These are phyloP conservation scores for Characodon lateralis DNA, from an alignment of 2,797 vertebrate species.

Conservation along the genomic window DNA sequence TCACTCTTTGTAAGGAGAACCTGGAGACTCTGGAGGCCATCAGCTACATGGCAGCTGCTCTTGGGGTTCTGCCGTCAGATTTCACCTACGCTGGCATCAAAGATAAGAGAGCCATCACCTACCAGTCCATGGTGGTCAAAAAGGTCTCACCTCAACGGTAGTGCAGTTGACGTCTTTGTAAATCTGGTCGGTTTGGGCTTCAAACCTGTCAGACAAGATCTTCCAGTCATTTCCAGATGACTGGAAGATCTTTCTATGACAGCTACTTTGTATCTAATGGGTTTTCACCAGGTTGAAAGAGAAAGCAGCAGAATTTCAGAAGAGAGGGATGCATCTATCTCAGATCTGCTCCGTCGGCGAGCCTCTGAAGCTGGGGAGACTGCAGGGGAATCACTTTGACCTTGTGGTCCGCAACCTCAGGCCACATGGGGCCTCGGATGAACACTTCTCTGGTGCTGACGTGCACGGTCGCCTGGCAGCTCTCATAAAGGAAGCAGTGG, in stretches of 20 bases:
- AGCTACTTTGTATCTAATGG: background rate
- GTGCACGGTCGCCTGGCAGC: conserved; percentile 65
- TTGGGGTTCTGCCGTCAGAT: conserved; percentile 91
- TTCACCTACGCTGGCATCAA: conserved; percentile 97
- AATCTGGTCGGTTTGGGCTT: background rate
- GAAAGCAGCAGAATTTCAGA: conserved; percentile 81
- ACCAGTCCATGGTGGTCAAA: conserved; percentile 93
- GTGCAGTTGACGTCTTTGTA: background rate
- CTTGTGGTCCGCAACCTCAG: conserved; percentile 88
- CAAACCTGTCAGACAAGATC: background rate
- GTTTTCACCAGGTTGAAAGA: conserved; percentile 82
- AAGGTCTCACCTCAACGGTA: conserved; percentile 91
- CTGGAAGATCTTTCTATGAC: background rate
- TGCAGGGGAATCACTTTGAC: conserved; percentile 93
- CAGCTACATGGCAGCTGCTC: conserved; percentile 86
- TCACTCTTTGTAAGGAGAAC: conserved; percentile 93
- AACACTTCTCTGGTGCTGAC: conserved; percentile 46
- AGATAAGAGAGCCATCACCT: conserved; percentile 93
- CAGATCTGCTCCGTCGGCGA: conserved; percentile 79
- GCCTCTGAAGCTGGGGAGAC: conserved; percentile 88
- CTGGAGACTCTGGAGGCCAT: conserved; percentile 95
- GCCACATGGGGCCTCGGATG: conserved; percentile 48
- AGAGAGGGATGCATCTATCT: conserved; percentile 84
- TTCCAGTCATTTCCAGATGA: too few species aligned
- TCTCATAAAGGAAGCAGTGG: conserved; percentile 86